Percentiles rank a stretch among this genome's conserved stretches.
Conservation (phyloP, 2,797 vertebrate genomes). For the Poeciliopsis presidionis region DNA sequence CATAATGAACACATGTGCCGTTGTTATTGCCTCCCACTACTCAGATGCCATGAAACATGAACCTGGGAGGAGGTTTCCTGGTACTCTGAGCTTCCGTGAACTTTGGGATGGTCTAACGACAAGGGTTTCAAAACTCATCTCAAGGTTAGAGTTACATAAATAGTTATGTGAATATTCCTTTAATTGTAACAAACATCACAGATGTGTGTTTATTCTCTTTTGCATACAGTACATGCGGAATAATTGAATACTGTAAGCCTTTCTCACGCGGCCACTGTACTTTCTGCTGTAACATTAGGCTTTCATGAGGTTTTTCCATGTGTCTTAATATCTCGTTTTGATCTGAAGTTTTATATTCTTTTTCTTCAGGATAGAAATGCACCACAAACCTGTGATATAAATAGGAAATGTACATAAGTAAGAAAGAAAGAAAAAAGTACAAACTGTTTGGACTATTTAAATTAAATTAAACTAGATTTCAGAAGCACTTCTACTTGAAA, state of each 20-base stretch:
- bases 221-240: too few relatives aligned
- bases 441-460: not conserved
- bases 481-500: not conserved
- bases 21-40: not conserved
- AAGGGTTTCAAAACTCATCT: not conserved
- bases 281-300: too few relatives aligned
- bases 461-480: not conserved
- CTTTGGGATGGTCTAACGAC: not conserved
- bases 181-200: not conserved
- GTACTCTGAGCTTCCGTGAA: not conserved
- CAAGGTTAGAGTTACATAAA: not conserved
- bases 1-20: not conserved
- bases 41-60: not conserved
- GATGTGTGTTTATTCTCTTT: not conserved
- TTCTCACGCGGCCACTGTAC: too few relatives aligned
- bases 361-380: too few relatives aligned
- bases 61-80: not conserved
- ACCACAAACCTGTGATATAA: too few relatives aligned
- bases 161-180: not conserved
- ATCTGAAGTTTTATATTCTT: too few relatives aligned
- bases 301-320: too few relatives aligned
- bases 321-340: too few relatives aligned
- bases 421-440: too few relatives aligned
- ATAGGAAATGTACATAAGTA: too few relatives aligned
- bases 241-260: too few relatives aligned